Evolutionary conservation across 2,113 vertebrate genomes (phyloP), one percentile per base, ranked within the genome.

Genomic region (Esox niger): DNA sequence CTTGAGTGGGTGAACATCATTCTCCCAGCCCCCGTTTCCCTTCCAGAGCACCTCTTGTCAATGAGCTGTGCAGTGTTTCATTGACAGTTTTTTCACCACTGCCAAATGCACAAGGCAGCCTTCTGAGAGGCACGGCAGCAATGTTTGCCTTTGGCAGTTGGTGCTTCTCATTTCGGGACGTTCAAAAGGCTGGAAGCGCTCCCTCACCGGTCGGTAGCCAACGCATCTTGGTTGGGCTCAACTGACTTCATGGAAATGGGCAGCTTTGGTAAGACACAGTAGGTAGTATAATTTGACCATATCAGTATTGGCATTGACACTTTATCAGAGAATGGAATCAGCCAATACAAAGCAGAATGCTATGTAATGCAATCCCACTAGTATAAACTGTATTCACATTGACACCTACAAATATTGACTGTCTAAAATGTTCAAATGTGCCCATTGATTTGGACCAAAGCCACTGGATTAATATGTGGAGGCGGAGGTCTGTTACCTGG

Each of bases 41-140:
- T 84, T 67, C 46, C 35, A 65, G 77, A 84, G 79, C 71, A 60
- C 75, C 82, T 86, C 86, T 72, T 63, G 17, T 62, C 54, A 57
- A 71, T 31, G n/a, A 72, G 62, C 60, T 71, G n/a, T 68, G 47
- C 23, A 59, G 26, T 62, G 38, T 52, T 26, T 66, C 31, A 68
- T 57, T 27, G 32, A 8, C 9, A 27, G 15, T 26, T 35, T 65
- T n/a, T 27, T 58, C 57, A 30, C 5, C 10, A 13, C 61, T 26
- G n/a, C 47, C 47, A 21, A 49, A 7, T 5, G 17, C 47, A 21
- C 47, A 13, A n/a, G 62, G n/a, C 47, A 43, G 15, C 38, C 38
- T 43, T 43, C 38, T 43, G 63, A 62, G 26, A 56, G 52, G 3
- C 55, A 66, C 46, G 25, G 7, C 11, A 1, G 31, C 5, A 23